phyloP scores from a whole-genome alignment of 92 coral and sea anemone genomes.

The Pocillopora grandis region DNA sequence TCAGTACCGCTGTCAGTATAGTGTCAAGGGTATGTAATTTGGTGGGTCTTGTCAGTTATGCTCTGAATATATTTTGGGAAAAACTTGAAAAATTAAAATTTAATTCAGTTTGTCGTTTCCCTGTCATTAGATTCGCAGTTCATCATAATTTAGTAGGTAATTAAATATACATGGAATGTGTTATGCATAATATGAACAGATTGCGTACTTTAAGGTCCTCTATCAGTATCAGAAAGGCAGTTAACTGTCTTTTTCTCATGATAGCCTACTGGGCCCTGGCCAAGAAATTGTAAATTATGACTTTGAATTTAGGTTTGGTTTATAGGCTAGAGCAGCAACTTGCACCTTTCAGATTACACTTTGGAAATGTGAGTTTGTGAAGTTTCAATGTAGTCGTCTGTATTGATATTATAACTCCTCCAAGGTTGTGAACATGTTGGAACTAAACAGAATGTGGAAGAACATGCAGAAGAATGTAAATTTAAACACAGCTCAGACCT shows the following conservation, averaged over 20 bases:
- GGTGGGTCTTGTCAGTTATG: neutral
- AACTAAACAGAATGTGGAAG: slow-evolving; percentile 70
- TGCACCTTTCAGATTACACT: too few species aligned
- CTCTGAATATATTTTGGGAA: slow-evolving; percentile 5
- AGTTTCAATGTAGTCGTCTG: neutral
- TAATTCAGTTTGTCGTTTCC: neutral
- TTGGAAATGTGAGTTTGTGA: too few species aligned
- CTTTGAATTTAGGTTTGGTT: too few species aligned
- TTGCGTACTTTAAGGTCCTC: too few species aligned
- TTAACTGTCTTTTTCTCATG: too few species aligned
- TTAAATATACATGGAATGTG: neutral
- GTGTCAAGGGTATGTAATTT: slow-evolving; percentile 73
- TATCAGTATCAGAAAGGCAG: too few species aligned
- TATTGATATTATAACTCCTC: neutral
- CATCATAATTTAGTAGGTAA: neutral
- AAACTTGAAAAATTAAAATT: slow-evolving; percentile 9
- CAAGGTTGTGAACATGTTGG: slow-evolving; percentile 93
- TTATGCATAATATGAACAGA: neutral
- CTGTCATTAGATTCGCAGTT: too few species aligned
- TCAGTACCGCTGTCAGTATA: slow-evolving; percentile 81
- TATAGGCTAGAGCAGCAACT: too few species aligned
- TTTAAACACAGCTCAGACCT: slow-evolving; percentile 56
- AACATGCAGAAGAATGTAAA: slow-evolving; percentile 66
- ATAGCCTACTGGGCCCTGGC: too few species aligned
- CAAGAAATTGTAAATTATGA: too few species aligned